A percentile compares a stretch with the other conserved stretches of the same genome.
Evolutionary conservation across 2,888 invertebrate genomes (phyloP).

Genomic region (Euspilapteryx auroguttella): DNA sequence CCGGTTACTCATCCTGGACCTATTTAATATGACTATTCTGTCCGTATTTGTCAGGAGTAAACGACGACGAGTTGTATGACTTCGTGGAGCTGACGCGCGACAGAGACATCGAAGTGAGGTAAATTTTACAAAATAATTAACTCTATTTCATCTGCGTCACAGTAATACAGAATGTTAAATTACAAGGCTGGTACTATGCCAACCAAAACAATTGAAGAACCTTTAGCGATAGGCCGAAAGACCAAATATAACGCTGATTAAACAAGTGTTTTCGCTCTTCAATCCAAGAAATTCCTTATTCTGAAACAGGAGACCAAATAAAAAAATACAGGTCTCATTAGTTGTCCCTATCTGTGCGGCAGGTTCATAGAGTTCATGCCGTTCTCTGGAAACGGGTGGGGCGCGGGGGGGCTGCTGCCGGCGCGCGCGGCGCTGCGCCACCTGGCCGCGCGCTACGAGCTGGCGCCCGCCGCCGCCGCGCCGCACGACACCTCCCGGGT

Average conservation of each 20-base stretch:
- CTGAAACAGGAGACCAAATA: not conserved
- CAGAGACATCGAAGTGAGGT: slow-evolving; percentile 78
- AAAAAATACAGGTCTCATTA: not conserved
- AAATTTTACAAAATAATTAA: too few species aligned
- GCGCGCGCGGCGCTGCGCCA: slow-evolving; percentile 72
- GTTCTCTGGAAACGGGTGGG: slow-evolving; percentile 96
- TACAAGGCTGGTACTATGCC: too few species aligned
- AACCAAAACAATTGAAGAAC: too few species aligned
- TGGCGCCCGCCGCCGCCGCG: slow-evolving; percentile 66
- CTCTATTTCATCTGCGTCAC: too few species aligned
- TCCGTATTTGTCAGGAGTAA: too few species aligned
- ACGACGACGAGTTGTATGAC: slow-evolving; percentile 91
- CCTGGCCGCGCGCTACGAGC: slow-evolving; percentile 64
- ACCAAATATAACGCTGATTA: too few species aligned
- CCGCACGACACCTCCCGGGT: slow-evolving; percentile 91
- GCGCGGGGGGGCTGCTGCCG: slow-evolving; percentile 79
- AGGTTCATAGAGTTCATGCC: slow-evolving; percentile 99
- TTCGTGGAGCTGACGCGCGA: slow-evolving; percentile 90
- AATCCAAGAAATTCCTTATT: too few species aligned
- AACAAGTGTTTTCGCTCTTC: too few species aligned
- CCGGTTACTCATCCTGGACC: not conserved
- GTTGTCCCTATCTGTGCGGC: slow-evolving; percentile 4
- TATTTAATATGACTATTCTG: slow-evolving; percentile 12
- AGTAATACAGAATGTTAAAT: too few species aligned
- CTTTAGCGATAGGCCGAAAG: too few species aligned